A percentile compares a stretch with the other conserved stretches of the same genome.
Conservation (phyloP, 2,888 invertebrate species). For the Ochropleura plecta region DNA sequence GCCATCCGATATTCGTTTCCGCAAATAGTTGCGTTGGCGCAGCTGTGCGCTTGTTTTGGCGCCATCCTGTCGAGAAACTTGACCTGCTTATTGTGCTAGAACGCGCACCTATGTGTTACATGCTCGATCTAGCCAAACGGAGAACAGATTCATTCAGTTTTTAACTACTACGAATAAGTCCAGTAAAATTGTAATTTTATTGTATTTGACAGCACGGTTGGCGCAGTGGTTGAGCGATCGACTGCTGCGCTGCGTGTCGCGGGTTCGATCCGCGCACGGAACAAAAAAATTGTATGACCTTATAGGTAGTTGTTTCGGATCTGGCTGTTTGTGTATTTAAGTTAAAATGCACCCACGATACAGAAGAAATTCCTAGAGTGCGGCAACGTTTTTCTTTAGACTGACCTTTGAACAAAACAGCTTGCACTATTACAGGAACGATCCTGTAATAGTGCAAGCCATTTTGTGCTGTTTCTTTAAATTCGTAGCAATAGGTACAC, state of each 20-base stretch:
- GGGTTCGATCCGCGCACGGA: no score
- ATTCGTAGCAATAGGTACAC: neutral
- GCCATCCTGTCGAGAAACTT: constrained; percentile 77
- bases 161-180: constrained; percentile 50
- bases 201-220: no score
- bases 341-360: no score
- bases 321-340: no score
- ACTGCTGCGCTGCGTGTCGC: no score
- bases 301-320: no score
- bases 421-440: no score
- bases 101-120: constrained; percentile 58
- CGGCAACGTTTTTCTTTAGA: no score
- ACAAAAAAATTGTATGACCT: no score
- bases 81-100: constrained; percentile 73
- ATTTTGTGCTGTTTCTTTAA: constrained; percentile 30
- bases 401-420: no score
- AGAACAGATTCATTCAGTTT: constrained; percentile 62
- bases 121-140: constrained; percentile 46
- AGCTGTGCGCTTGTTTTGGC: constrained; percentile 80
- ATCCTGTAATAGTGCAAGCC: constrained; percentile 49
- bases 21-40: constrained; percentile 81
- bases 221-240: no score
- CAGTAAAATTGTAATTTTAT: constrained; percentile 45
- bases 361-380: no score
- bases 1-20: constrained; percentile 76